phyloP scores from a whole-genome alignment of 2,888 invertebrate genomes.

The Mythimna loreyi region DNA sequence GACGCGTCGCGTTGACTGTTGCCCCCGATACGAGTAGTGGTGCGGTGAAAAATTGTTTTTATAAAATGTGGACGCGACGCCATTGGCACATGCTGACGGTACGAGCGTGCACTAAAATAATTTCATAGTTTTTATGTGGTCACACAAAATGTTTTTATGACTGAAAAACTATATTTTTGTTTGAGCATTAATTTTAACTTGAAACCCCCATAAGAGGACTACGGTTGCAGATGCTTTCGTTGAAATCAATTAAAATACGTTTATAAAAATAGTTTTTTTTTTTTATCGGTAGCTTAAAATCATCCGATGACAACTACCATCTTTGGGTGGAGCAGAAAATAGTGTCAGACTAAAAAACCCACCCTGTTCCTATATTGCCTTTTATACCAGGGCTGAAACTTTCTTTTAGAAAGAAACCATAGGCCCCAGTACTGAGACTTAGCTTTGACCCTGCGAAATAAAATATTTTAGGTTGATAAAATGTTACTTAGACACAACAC shows the following conservation, averaged over 20 bases:
- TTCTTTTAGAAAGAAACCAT: no score
- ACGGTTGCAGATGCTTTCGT: background rate
- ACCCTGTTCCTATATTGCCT: no score
- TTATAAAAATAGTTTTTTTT: no score
- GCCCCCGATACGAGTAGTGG: conserved; percentile 53
- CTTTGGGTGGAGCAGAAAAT: no score
- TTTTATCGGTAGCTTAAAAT: no score
- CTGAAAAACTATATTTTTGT: conserved; percentile 29
- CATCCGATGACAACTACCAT: no score
- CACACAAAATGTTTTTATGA: conserved; percentile 24
- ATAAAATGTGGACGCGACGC: conserved; percentile 31
- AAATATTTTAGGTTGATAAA: background rate
- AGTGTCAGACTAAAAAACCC: no score
- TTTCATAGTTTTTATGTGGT: conserved; percentile 41
- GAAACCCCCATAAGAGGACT: conserved; percentile 4
- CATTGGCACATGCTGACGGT: conserved; percentile 37
- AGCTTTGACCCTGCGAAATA: no score
- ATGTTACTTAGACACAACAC: no score
- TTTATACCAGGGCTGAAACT: no score
- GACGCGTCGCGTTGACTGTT: conserved; percentile 60
- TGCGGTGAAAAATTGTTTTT: conserved; percentile 47
- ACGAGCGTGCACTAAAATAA: conserved; percentile 45
- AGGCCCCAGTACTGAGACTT: no score
- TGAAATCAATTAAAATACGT: background rate
- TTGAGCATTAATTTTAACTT: conserved; percentile 18